Evolutionary conservation across 2,113 vertebrate species (phyloP).

Genomic region (Petaurus breviceps): DNA sequence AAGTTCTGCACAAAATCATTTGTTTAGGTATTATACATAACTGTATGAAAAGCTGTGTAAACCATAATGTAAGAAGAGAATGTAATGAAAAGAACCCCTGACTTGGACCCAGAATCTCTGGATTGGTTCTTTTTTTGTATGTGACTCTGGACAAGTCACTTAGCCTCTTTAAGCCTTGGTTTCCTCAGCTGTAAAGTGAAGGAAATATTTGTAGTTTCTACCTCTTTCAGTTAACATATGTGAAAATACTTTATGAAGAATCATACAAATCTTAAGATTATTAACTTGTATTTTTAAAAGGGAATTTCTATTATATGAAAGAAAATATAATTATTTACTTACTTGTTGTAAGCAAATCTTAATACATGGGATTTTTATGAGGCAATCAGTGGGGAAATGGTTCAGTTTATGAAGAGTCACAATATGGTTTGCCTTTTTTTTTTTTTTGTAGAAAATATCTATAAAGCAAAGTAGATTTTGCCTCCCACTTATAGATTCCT

Average conservation of each 20-base stretch:
- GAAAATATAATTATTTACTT: background rate
- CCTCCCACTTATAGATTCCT: background rate
- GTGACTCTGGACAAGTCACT: background rate
- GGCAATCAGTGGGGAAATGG: background rate
- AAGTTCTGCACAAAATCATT: background rate
- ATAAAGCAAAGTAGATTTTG: background rate
- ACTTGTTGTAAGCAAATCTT: conserved; percentile 5
- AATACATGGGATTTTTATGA: conserved; percentile 14
- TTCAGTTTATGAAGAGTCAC: conserved; percentile 13
- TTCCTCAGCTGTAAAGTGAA: background rate
- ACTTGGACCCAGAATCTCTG: background rate
- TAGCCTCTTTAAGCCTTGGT: background rate
- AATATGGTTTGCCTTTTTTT: background rate
- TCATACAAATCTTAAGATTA: background rate
- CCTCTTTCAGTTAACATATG: background rate
- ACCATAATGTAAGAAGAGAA: background rate
- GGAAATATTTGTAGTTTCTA: background rate
- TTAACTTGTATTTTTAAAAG: conserved; percentile 29
- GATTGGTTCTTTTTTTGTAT: background rate
- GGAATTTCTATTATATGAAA: conserved; percentile 42
- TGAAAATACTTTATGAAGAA: background rate
- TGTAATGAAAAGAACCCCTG: background rate
- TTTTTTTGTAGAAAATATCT: background rate
- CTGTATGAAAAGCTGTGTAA: background rate
- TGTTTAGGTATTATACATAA: background rate